phyloP scores from a whole-genome alignment of 2,113 vertebrate species.

The Albula goreensis region DNA sequence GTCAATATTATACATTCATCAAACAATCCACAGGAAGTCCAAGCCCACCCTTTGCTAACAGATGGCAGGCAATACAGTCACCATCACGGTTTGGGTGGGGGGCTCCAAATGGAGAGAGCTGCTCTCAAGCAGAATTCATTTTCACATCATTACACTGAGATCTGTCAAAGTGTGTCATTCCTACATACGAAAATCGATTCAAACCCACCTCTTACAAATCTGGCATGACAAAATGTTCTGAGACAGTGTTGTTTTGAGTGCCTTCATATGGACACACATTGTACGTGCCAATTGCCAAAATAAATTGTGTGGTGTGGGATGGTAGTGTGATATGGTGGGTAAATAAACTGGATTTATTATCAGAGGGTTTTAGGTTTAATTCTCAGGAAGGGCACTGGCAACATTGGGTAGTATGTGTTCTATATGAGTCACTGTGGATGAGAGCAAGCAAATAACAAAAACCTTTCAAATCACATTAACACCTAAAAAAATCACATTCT shows the following conservation, averaged over 20 bases:
- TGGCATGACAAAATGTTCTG: background rate
- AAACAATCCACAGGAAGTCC: background rate
- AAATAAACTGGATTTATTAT: background rate
- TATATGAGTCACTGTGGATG: background rate
- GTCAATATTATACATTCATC: background rate
- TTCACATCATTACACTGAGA: background rate
- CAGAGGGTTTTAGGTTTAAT: background rate
- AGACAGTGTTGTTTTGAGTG: background rate
- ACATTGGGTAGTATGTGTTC: background rate
- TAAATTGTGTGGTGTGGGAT: background rate
- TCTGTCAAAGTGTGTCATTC: constrained; percentile 8
- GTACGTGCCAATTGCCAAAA: background rate
- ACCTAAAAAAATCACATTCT: background rate
- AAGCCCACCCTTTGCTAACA: constrained; percentile 5
- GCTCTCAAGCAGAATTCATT: background rate
- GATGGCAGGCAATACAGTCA: constrained; percentile 22
- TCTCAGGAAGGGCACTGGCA: background rate
- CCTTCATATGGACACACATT: background rate
- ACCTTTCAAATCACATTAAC: background rate
- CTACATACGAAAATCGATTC: background rate
- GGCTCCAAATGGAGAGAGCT: background rate
- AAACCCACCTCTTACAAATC: background rate
- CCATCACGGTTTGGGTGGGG: constrained; percentile 18
- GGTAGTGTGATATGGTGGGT: background rate
- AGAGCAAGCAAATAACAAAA: background rate